Percentiles rank a stretch among this genome's conserved stretches.
phyloP scores from a whole-genome alignment of 2,888 invertebrate genomes.

The Crematogaster levior region DNA sequence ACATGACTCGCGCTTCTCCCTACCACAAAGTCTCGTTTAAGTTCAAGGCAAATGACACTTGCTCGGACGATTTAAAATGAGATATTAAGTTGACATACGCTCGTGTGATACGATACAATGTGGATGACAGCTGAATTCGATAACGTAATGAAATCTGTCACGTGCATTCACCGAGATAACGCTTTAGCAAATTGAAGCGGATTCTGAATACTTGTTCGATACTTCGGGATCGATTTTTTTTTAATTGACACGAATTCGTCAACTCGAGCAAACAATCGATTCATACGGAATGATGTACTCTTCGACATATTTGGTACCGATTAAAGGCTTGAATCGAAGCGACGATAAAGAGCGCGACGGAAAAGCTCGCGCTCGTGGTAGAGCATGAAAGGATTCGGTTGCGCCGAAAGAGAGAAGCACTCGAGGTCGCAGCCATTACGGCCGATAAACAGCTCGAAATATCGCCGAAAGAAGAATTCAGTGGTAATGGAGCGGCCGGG shows the following conservation, averaged over 20 bases:
- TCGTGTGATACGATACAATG: not conserved
- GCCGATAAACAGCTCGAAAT: constrained; percentile 57
- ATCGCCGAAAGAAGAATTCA: constrained; percentile 56
- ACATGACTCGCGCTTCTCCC: constrained; percentile 70
- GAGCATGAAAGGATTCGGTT: constrained; percentile 31
- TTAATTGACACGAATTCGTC: not conserved
- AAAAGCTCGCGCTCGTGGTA: constrained; percentile 6
- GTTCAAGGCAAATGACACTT: constrained; percentile 80
- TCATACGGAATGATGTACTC: not conserved
- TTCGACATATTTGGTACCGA: not conserved
- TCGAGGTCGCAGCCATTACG: constrained; percentile 55
- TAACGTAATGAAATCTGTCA: not conserved
- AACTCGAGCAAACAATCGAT: not conserved
- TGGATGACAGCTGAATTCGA: not conserved
- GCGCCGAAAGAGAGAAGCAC: constrained; percentile 34
- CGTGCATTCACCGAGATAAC: not conserved
- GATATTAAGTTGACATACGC: not conserved
- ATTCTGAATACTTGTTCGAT: not conserved
- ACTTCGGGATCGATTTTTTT: not conserved
- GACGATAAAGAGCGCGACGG: constrained; percentile 32
- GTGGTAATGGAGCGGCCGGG: constrained; percentile 51
- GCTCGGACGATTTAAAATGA: not conserved
- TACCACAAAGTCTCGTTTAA: constrained; percentile 63
- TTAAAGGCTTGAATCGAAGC: constrained; percentile 14
- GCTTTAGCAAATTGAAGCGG: not conserved